phyloP scores from a whole-genome alignment of 2,888 invertebrate genomes.

The Morpho achilles region DNA sequence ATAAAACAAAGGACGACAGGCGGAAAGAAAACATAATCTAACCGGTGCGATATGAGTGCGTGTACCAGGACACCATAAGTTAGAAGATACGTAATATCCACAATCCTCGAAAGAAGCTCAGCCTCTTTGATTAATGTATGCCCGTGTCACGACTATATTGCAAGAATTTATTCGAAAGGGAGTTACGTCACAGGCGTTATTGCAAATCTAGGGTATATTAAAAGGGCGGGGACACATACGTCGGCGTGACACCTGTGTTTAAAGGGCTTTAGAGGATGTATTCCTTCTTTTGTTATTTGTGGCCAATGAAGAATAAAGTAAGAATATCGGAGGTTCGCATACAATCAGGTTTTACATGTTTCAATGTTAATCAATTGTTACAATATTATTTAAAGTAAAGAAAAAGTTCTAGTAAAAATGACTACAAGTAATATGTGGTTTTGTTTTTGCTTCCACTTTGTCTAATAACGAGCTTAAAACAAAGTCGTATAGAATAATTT shows the following conservation, averaged over 20 bases:
- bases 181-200: slow-evolving; percentile 64
- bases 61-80: slow-evolving; percentile 57
- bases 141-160: slow-evolving; percentile 70
- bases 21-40: slow-evolving; percentile 36
- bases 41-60: slow-evolving; percentile 43
- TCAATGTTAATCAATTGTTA: too few relatives aligned
- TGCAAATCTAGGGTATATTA: slow-evolving; percentile 72
- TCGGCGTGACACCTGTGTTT: slow-evolving; percentile 66
- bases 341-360: neutral
- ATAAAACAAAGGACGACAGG: slow-evolving; percentile 33
- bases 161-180: slow-evolving; percentile 52
- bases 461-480: too few relatives aligned
- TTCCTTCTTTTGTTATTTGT: slow-evolving; percentile 22
- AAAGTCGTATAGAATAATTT: too few relatives aligned
- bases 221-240: slow-evolving; percentile 52
- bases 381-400: too few relatives aligned
- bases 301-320: slow-evolving; percentile 20
- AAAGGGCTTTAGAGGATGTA: slow-evolving; percentile 30
- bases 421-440: too few relatives aligned
- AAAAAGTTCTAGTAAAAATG: too few relatives aligned
- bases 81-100: slow-evolving; percentile 63
- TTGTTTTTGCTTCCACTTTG: too few relatives aligned
- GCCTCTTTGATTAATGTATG: slow-evolving; percentile 73
- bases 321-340: neutral
- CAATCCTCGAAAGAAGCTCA: slow-evolving; percentile 45